Evolutionary conservation across 2,113 vertebrate species (phyloP).

Genomic region (Platysteira castanea): DNA sequence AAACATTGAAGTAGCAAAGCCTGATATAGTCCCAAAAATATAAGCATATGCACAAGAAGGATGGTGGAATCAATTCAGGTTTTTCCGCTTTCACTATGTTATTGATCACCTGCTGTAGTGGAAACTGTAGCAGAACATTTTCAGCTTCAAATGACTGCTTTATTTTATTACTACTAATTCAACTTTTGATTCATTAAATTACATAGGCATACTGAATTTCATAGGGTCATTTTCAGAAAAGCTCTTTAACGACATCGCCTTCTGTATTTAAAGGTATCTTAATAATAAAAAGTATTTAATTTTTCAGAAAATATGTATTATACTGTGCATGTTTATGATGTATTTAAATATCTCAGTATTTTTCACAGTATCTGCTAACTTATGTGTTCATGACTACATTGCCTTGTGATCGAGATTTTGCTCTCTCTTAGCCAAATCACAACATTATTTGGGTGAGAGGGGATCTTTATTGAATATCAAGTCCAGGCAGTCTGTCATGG

Average conservation of each 20-base stretch:
- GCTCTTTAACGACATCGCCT: not conserved
- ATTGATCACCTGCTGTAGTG: not conserved
- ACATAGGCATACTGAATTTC: not conserved
- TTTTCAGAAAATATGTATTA: not conserved
- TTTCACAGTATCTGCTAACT: not conserved
- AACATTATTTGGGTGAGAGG: not conserved
- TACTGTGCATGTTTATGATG: rapidly evolving
- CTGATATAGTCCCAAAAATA: not conserved
- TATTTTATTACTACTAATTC: not conserved
- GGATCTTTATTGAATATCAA: not conserved
- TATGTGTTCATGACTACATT: not conserved
- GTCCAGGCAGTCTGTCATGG: not conserved
- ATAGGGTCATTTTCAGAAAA: not conserved
- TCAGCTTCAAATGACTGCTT: not conserved
- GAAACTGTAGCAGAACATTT: not conserved
- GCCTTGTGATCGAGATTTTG: not conserved
- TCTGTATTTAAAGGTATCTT: not conserved
- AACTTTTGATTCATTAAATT: not conserved
- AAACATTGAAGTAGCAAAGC: not conserved
- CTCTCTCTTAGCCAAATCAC: not conserved
- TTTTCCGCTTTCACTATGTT: not conserved
- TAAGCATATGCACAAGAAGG: not conserved
- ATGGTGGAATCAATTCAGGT: not conserved
- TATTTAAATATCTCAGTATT: not conserved
- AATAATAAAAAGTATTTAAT: not conserved